Percentiles rank a stretch among this genome's conserved stretches.
Evolutionary conservation across 2,888 invertebrate species (phyloP).

Genomic region (Limnephilus rhombicus): DNA sequence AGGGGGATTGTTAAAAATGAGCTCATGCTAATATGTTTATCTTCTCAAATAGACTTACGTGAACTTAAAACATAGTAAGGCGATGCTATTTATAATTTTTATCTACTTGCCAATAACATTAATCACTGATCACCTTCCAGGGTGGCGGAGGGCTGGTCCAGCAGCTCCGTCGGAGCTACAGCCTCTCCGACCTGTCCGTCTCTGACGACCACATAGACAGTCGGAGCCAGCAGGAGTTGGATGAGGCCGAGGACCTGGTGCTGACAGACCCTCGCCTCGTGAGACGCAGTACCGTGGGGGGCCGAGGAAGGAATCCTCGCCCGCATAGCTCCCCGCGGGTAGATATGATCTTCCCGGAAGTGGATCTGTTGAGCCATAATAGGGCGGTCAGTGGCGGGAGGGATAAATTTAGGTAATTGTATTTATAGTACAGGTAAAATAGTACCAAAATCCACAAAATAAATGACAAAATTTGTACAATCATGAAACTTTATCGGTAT

Average conservation of each 20-base stretch:
- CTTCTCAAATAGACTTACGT: too few relatives aligned
- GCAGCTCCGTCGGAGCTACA: slow-evolving; percentile 93
- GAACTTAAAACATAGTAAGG: neutral
- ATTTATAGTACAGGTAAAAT: neutral
- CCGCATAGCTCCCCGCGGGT: slow-evolving; percentile 76
- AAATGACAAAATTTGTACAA: too few relatives aligned
- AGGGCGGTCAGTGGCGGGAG: slow-evolving; percentile 59
- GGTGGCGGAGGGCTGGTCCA: slow-evolving; percentile 94
- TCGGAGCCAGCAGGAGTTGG: slow-evolving; percentile 76
- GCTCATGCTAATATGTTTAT: too few relatives aligned
- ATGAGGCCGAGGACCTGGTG: slow-evolving; percentile 77
- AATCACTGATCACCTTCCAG: slow-evolving; percentile 76
- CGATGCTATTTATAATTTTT: neutral
- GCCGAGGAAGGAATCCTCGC: slow-evolving; percentile 77
- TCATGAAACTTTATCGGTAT: too few relatives aligned
- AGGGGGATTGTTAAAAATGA: too few relatives aligned
- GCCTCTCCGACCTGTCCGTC: slow-evolving; percentile 90
- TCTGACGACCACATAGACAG: slow-evolving; percentile 75
- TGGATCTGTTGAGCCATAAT: slow-evolving; percentile 78
- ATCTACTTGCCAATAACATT: neutral
- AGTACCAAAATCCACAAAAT: too few relatives aligned
- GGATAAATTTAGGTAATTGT: slow-evolving; percentile 61
- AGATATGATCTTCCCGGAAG: slow-evolving; percentile 89
- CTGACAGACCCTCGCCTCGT: slow-evolving; percentile 77
- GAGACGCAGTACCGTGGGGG: slow-evolving; percentile 74